Evolutionary conservation across 2,797 vertebrate species (phyloP), one percentile per base, ranked within the genome.

Genomic region (Spea hammondii): DNA sequence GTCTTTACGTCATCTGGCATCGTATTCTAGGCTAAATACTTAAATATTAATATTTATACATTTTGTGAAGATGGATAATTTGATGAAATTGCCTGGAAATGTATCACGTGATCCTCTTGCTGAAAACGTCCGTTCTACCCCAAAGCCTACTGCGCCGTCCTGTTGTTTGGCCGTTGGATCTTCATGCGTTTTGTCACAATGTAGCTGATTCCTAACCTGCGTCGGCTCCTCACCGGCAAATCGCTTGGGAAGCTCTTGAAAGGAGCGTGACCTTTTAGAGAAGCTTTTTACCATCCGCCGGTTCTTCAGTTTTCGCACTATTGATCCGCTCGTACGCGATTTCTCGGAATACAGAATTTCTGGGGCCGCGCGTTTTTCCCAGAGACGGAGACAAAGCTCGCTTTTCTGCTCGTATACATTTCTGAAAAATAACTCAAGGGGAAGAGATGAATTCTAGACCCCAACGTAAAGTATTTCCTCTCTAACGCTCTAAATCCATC

Each of bases 1-100:
- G 32, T 32, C 32, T 32, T 32, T 2, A 32, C 32, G 2, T 32
- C 32, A 32, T 32, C 32, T 32, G 32, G 32, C 32, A 32, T 32
- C 32, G 32, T 32, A 32, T 32, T 32, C 32, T 32, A 32, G 65
- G 60, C 60, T 86, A 84, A 89, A 83, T 82, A 78, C 76, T 78
- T 82, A 80, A 85, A 85, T 48, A 47, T n/a, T 48, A 46, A 32
- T 79, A 54, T 65, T 70, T 50, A 55, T 48, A 8, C 44, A 17
- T 45, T 44, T 50, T 49, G 46, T 1, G 6, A 49, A 67, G 49
- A 60, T 11, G 9, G 64, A 50, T 5, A 51, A 48, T 50, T 5
- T 6, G 44, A 49, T 10, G 50, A 64, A 13, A 11, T 5, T 12
- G 8, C 32, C 8, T 14, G 11, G 13, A 60, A 57, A 12, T 44